Conservation (phyloP, 2,797 vertebrate genomes). For the Dryobates pubescens region DNA sequence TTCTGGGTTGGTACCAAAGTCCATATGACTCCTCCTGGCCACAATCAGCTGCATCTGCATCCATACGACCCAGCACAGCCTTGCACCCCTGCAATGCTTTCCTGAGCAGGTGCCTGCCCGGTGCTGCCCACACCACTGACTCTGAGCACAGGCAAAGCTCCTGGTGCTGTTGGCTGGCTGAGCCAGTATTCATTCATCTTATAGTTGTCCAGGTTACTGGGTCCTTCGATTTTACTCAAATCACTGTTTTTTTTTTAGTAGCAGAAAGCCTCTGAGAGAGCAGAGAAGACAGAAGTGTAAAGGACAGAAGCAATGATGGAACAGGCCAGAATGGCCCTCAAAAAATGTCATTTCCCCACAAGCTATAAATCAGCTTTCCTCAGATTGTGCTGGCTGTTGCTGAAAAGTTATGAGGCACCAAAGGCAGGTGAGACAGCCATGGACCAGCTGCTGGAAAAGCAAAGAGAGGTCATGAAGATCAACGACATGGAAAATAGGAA, state of each 20-base stretch:
- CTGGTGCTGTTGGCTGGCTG: fast-evolving
- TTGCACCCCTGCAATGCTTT: fast-evolving
- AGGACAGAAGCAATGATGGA: not conserved
- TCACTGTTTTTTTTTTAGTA: not conserved
- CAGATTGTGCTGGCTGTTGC: not conserved
- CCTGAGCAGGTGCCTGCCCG: fast-evolving
- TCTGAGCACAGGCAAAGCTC: fast-evolving
- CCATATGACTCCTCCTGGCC: not conserved
- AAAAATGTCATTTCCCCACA: not conserved
- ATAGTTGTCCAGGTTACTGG: not conserved
- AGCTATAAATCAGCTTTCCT: not conserved
- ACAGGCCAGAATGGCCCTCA: not conserved
- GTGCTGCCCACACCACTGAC: fast-evolving
- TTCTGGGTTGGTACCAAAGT: not conserved
- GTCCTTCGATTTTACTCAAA: not conserved
- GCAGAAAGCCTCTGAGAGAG: not conserved
- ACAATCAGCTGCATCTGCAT: not conserved
- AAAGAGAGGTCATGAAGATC: not conserved
- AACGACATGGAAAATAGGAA: not conserved
- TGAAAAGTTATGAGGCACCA: not conserved
- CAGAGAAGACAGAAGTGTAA: not conserved
- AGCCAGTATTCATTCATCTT: not conserved
- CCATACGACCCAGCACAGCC: fast-evolving
- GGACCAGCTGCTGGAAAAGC: not conserved
- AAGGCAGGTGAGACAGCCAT: not conserved